Base-by-base conservation (phyloP, 2,797 vertebrate genomes). In the Malurus leucopterus region DNA sequence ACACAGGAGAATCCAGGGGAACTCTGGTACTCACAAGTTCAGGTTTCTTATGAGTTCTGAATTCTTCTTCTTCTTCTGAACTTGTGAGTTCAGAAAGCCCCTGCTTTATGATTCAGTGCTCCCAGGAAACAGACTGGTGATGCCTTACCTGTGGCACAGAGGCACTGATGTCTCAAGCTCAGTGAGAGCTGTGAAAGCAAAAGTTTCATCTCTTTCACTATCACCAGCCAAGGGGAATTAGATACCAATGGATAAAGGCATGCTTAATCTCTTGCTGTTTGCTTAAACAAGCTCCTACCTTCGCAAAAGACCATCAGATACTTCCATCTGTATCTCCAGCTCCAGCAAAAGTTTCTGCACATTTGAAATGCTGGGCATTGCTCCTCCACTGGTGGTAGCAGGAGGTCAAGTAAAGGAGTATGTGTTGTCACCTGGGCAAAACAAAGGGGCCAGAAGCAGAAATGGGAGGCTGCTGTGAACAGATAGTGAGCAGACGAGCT, bases 121-220 rank as follows among this genome's bases (percentile, higher is more conserved):
- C 49, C 59, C 68, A 50, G 24, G 65, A 72, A 79, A 49, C 8
- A 63, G 22, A 15, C 32, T 63, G 64, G 34, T 26, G 13, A 44
- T 69, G 46, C 27, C 50, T 90, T 78, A 67, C 46, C 49, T 58
- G 11, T 53, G 32, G 71, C 55, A 59, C 17, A 75, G 41, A 9
- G 65, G 22, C 20, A 54, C 17, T 14, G 53, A 71, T 50, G 49
- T 63, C 40, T 89, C 30, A 21, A 53, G 49, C 26, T 84, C 63
- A 67, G 12, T 61, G 32, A 86, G 57, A 91, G 57, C 49, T 61
- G 24, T 2, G 4, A 62, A 92, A 84, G 34, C 61, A 70, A 67
- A 73, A 84, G 89, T 93, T 86, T 17, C 43, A 68, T 89, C 38
- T 57, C 71, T 68, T 71, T 84, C 32, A 29, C 65, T 74, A 86